phyloP scores from a whole-genome alignment of 2,113 vertebrate genomes.

The Gobiocypris rarus region DNA sequence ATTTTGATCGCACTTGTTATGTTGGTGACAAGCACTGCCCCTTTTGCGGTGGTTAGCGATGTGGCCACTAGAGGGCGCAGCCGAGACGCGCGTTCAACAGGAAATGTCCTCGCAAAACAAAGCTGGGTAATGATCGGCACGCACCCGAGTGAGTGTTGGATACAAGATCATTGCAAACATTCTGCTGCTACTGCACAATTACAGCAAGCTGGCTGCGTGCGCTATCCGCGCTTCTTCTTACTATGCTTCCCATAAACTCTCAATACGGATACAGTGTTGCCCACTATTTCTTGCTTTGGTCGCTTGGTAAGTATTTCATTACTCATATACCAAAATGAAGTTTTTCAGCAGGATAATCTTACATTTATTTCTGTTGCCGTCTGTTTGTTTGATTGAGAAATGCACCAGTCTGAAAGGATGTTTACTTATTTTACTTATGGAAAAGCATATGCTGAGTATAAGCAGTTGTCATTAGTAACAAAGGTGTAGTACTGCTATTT shows the following conservation, averaged over 20 bases:
- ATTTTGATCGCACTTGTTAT: background rate
- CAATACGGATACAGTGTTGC: constrained; percentile 61
- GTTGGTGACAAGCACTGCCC: background rate
- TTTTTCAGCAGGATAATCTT: background rate
- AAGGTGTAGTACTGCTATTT: background rate
- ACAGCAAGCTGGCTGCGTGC: constrained; percentile 55
- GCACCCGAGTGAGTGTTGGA: constrained; percentile 46
- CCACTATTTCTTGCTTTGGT: constrained; percentile 64
- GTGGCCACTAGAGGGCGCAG: constrained; percentile 70
- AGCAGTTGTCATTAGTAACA: background rate
- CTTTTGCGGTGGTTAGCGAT: background rate
- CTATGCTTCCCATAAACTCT: constrained; percentile 64
- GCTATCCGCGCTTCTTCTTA: constrained; percentile 45
- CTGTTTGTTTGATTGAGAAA: background rate
- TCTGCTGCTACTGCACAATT: constrained; percentile 55
- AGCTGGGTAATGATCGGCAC: constrained; percentile 9
- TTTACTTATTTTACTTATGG: background rate
- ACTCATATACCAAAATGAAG: background rate
- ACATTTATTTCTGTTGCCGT: background rate
- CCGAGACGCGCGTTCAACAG: constrained; percentile 61
- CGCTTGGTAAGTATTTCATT: constrained; percentile 72
- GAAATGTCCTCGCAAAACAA: constrained; percentile 50
- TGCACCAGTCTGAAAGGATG: background rate
- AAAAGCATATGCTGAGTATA: background rate
- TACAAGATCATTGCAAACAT: constrained; percentile 20